phyloP scores from a whole-genome alignment of 2,888 invertebrate species.

The Cheilosia grossa region DNA sequence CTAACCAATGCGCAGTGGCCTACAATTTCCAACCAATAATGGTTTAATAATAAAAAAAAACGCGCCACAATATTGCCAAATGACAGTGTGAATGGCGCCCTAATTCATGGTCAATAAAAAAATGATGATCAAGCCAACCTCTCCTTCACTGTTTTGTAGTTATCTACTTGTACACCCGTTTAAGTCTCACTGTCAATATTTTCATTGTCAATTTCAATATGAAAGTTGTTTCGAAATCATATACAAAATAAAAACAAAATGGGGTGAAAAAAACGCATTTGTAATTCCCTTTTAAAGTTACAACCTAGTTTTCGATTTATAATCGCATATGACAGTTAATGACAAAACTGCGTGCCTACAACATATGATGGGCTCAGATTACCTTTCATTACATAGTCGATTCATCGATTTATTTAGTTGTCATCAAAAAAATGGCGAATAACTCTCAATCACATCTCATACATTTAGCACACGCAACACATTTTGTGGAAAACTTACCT shows the following conservation, averaged over 20 bases:
- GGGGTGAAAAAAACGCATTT: not conserved
- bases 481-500: slow-evolving; percentile 17
- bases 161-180: not conserved
- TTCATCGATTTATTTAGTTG: not conserved
- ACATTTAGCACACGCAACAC: slow-evolving; percentile 4
- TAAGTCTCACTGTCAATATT: slow-evolving; percentile 31
- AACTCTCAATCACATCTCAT: slow-evolving; percentile 2
- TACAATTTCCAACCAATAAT: not conserved
- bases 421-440: slow-evolving; percentile 28
- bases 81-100: slow-evolving; percentile 43
- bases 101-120: slow-evolving; percentile 67
- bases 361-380: slow-evolving; percentile 18
- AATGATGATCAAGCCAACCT: slow-evolving; percentile 23
- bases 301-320: slow-evolving; percentile 54
- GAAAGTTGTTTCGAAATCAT: slow-evolving; percentile 54
- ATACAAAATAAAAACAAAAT: not conserved
- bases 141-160: not conserved
- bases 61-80: slow-evolving; percentile 71
- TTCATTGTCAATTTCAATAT: slow-evolving; percentile 65
- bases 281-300: slow-evolving; percentile 13
- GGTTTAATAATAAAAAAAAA: slow-evolving; percentile 16
- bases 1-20: slow-evolving; percentile 10
- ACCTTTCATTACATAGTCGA: slow-evolving; percentile 3
- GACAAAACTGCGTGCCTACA: not conserved
- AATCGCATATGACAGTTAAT: slow-evolving; percentile 11